Percentiles rank a stretch among this genome's conserved stretches.
Conservation (phyloP, 2,797 vertebrate genomes). For the Lepus oiostolus region DNA sequence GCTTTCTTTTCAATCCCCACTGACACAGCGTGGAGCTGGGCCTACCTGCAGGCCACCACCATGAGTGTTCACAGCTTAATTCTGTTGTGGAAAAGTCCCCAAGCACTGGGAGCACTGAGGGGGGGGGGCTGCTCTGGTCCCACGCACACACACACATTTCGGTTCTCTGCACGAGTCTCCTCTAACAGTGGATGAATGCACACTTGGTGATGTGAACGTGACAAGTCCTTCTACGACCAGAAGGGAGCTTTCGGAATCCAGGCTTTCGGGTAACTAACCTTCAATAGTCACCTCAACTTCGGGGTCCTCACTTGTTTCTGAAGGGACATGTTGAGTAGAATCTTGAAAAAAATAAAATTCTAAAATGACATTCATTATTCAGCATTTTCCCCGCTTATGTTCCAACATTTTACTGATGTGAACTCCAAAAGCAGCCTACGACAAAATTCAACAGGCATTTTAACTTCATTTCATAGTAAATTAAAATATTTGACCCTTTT, state of each 20-base stretch:
- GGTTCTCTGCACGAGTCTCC: conserved; percentile 37
- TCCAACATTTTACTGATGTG: conserved; percentile 63
- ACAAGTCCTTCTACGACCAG: conserved; percentile 63
- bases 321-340: conserved; percentile 83
- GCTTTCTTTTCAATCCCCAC: conserved; percentile 6
- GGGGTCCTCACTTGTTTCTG: conserved; percentile 88
- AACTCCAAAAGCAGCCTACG: conserved; percentile 66
- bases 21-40: not conserved
- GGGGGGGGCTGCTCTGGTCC: conserved; percentile 34
- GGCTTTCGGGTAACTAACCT: conserved; percentile 85
- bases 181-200: conserved; percentile 66
- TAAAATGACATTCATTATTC: conserved; percentile 81
- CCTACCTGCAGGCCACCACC: not conserved
- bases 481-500: conserved; percentile 55
- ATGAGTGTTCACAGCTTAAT: not conserved
- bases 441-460: conserved; percentile 56
- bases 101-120: conserved; percentile 38
- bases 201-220: conserved; percentile 63
- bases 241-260: not conserved
- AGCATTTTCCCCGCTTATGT: conserved; percentile 66
- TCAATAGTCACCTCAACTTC: conserved; percentile 89
- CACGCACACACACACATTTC: conserved; percentile 44
- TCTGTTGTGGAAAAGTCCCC: not conserved
- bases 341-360: conserved; percentile 86
- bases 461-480: conserved; percentile 44